phyloP scores from a whole-genome alignment of 2,797 vertebrate species.

The Picus viridis region DNA sequence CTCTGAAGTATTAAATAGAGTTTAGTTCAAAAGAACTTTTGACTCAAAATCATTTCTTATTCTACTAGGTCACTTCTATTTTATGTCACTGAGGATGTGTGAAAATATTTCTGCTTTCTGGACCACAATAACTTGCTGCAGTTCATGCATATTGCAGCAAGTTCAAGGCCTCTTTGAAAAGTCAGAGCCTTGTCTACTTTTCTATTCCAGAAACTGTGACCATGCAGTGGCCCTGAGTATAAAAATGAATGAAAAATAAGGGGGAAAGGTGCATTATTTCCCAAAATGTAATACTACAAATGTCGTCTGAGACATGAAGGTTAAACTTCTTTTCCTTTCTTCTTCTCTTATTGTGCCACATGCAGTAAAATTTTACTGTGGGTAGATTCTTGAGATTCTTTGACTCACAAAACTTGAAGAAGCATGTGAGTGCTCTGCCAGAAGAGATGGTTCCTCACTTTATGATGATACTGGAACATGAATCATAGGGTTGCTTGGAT shows the following conservation, averaged over 20 bases:
- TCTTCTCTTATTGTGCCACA: background rate
- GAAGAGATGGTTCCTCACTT: background rate
- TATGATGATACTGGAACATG: background rate
- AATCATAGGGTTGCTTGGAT: background rate
- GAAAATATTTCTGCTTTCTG: background rate
- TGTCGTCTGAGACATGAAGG: background rate
- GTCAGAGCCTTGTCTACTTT: background rate
- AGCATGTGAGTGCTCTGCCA: fast-evolving
- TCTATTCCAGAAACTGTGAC: background rate
- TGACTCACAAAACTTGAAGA: background rate
- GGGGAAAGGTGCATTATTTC: background rate
- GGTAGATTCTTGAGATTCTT: background rate
- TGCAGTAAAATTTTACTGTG: background rate
- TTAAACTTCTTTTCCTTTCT: background rate
- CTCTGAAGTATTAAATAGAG: background rate
- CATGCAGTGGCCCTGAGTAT: background rate
- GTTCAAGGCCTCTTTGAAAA: background rate
- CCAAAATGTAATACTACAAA: background rate
- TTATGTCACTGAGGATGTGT: background rate
- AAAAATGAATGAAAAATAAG: background rate
- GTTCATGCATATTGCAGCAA: background rate
- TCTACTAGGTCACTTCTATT: background rate
- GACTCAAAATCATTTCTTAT: background rate
- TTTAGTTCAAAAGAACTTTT: background rate
- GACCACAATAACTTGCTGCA: background rate